phyloP scores from a whole-genome alignment of 2,888 invertebrate genomes.

The Cheilosia impressa region DNA sequence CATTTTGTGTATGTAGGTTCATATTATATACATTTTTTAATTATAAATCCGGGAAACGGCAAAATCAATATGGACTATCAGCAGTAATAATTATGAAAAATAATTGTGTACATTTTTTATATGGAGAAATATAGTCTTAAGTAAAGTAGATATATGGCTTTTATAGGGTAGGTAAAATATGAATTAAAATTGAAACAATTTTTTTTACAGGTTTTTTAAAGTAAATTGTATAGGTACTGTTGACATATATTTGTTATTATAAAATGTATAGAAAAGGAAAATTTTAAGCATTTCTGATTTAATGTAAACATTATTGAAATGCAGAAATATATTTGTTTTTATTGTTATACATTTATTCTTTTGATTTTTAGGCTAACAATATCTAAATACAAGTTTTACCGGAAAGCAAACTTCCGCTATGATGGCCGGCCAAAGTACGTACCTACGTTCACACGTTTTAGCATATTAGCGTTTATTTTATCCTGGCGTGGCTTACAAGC shows the following conservation, averaged over 20 bases:
- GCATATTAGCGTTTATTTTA: no score
- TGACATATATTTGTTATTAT: conserved; percentile 37
- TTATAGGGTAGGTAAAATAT: conserved; percentile 57
- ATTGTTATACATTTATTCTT: conserved; percentile 39
- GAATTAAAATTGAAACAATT: conserved; percentile 44
- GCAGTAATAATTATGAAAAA: conserved; percentile 24
- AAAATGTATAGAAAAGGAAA: conserved; percentile 34
- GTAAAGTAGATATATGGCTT: conserved; percentile 28
- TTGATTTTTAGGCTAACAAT: not conserved
- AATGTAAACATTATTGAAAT: conserved; percentile 19
- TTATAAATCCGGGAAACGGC: conserved; percentile 54
- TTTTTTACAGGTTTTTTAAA: conserved; percentile 54
- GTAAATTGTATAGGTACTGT: conserved; percentile 49
- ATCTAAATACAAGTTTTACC: not conserved
- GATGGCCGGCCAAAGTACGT: not conserved
- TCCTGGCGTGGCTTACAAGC: no score
- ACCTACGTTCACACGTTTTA: not conserved
- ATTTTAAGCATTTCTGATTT: conserved; percentile 27
- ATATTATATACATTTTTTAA: not conserved
- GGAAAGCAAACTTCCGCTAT: not conserved
- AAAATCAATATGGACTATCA: conserved; percentile 30
- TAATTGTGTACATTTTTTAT: conserved; percentile 33
- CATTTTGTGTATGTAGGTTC: conserved; percentile 35
- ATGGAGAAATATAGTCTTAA: conserved; percentile 43
- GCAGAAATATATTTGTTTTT: conserved; percentile 61